phyloP scores from a whole-genome alignment of 1,140 invertebrate genomes.

The Penaeus japonicus region DNA sequence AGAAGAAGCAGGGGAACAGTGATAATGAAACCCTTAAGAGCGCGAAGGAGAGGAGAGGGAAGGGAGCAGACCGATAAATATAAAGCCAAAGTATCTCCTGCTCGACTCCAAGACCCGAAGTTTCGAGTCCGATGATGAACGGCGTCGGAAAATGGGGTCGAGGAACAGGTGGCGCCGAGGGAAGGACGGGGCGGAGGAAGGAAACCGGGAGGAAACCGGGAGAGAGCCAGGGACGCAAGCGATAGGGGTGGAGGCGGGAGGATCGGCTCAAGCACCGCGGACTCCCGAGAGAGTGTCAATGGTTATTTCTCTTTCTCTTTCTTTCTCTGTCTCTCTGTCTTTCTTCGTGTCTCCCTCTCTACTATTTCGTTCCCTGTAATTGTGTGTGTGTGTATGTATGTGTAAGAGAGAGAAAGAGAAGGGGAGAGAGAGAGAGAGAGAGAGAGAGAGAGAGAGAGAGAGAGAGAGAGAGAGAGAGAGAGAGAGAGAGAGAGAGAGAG shows the following conservation, averaged over 20 bases:
- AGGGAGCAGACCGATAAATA: background rate
- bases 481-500: background rate
- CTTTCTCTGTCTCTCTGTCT: no score
- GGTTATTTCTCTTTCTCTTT: no score
- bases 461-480: background rate
- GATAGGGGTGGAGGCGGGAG: background rate
- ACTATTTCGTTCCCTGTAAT: background rate
- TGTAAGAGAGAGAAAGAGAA: background rate
- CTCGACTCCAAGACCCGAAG: no score
- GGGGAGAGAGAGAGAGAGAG: background rate
- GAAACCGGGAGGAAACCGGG: background rate
- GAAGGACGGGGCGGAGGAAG: background rate
- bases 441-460: background rate
- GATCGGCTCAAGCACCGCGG: no score
- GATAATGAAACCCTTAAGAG: no score
- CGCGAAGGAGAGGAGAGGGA: background rate
- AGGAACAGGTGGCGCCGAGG: no score
- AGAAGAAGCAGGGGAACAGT: background rate
- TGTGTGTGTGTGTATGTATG: no score
- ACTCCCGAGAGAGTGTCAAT: no score
- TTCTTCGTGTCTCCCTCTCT: no score
- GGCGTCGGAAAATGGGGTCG: no score
- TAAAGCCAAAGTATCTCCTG: background rate
- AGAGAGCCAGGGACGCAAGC: background rate
- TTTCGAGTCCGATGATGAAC: no score